A percentile compares a stretch with the other conserved stretches of the same genome.
phyloP scores from a whole-genome alignment of 2,797 vertebrate genomes.

The Eulemur rubriventer region DNA sequence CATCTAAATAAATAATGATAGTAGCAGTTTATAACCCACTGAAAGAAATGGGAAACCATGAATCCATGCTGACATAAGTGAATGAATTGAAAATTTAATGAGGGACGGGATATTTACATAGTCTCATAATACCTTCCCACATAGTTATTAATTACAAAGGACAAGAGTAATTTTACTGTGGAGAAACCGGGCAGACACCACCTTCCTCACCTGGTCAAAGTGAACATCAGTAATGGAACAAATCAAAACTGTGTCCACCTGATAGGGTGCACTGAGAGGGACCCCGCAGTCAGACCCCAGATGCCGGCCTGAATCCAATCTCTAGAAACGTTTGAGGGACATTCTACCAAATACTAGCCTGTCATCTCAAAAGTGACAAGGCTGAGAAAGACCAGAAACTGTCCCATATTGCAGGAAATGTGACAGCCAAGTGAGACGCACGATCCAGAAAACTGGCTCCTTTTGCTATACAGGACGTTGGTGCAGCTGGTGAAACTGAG shows the following conservation, averaged over 20 bases:
- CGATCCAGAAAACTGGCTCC: background rate
- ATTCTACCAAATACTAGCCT: background rate
- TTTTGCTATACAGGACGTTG: background rate
- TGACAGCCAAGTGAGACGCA: background rate
- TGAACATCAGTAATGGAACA: background rate
- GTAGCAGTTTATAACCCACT: conserved; percentile 27
- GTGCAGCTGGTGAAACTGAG: background rate
- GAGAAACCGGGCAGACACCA: background rate
- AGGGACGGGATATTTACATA: conserved; percentile 51
- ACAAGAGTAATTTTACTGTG: background rate
- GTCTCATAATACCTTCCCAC: conserved; percentile 13
- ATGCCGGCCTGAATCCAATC: accelerated
- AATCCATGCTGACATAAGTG: background rate
- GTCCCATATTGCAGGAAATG: background rate
- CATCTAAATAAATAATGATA: conserved; percentile 46
- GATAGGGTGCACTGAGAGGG: background rate
- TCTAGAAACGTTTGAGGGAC: background rate
- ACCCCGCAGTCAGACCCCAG: background rate
- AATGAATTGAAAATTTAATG: conserved; percentile 41
- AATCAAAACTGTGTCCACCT: background rate
- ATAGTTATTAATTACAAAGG: conserved; percentile 31
- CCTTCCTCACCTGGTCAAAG: background rate
- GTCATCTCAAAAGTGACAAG: background rate
- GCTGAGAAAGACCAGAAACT: background rate
- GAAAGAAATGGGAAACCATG: conserved; percentile 43